Base-by-base conservation (phyloP, 1,140 invertebrate species). In the Calephelis virginiensis region DNA sequence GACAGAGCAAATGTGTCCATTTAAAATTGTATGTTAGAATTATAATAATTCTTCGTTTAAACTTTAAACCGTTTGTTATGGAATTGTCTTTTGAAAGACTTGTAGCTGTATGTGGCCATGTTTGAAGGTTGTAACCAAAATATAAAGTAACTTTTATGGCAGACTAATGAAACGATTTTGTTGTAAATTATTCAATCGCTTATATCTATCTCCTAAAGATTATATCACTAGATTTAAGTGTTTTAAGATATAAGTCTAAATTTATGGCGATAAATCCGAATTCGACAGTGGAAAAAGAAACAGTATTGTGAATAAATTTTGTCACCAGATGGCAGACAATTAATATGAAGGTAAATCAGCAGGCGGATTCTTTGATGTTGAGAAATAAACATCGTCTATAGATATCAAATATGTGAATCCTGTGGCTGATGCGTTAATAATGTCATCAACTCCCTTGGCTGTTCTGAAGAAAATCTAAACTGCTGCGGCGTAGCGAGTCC, bases 131-230 rank as follows among this genome's bases (percentile, higher is more conserved):
- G 69, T 71, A 65, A 71, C 70, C 74, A 71, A 71, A 76, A 68
- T 68, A 53, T 65, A 69, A 69, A 56, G 67, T 72, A 72, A 67
- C 63, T 71, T 78, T 81, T 76, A 76, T 74, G 40, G 71, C 50
- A 59, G 63, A 61, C 71, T 77, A 80, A 76, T 75, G 66, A 71
- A 74, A 70, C 76, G 76, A 81, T 80, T 76, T 75, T 67, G 67
- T 45, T 53, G 64, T 67, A 63, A 70, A 71, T 65, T 63, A 63
- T 28, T 14, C 56, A 46, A 60, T 43, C 7, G 45, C 12, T 10
- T 12, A 48, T 37, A 6, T 56, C 6, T 37, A 12, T 56, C 11
- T 56, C 10, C 4, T 37, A 6, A 56, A 56, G 14, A 56, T 56
- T 56, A 37, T 56, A 56, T 28, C 43, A 11, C 63, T 56, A 53